Evolutionary conservation across 2,797 vertebrate species (phyloP).

Genomic region (Takifugu ocellatus): DNA sequence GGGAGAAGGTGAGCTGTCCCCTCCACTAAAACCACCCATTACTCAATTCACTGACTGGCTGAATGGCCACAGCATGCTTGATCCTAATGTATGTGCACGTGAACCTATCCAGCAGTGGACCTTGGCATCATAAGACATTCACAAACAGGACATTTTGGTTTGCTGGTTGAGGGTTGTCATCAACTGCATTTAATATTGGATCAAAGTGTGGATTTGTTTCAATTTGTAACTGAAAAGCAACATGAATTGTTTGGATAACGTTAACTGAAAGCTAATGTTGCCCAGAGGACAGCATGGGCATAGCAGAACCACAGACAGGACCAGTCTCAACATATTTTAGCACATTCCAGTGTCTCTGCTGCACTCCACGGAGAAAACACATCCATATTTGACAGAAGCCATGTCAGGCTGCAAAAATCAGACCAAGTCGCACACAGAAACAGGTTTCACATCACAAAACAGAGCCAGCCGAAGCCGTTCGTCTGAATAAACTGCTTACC

Average conservation of each 20-base stretch:
- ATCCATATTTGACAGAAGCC: not conserved
- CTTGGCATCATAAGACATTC: not conserved
- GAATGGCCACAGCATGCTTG: conserved; percentile 54
- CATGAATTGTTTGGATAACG: no score
- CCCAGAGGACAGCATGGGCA: no score
- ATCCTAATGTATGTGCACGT: conserved; percentile 22
- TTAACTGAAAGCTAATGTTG: no score
- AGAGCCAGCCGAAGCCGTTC: not conserved
- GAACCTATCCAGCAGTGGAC: conserved; percentile 3
- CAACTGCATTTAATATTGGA: not conserved
- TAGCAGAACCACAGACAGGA: no score
- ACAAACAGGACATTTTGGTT: not conserved
- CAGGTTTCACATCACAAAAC: not conserved
- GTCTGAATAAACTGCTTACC: not conserved
- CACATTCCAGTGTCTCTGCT: no score
- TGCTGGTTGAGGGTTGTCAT: not conserved
- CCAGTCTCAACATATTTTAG: no score
- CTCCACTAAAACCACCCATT: conserved; percentile 72
- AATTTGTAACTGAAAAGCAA: not conserved
- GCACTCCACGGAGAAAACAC: no score
- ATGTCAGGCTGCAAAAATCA: no score
- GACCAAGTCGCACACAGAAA: not conserved
- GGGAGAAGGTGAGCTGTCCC: conserved; percentile 76
- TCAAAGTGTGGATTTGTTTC: not conserved
- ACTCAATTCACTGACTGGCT: conserved; percentile 64